Evolutionary conservation across 2,888 invertebrate genomes (phyloP).

Genomic region (Agrochola macilenta): DNA sequence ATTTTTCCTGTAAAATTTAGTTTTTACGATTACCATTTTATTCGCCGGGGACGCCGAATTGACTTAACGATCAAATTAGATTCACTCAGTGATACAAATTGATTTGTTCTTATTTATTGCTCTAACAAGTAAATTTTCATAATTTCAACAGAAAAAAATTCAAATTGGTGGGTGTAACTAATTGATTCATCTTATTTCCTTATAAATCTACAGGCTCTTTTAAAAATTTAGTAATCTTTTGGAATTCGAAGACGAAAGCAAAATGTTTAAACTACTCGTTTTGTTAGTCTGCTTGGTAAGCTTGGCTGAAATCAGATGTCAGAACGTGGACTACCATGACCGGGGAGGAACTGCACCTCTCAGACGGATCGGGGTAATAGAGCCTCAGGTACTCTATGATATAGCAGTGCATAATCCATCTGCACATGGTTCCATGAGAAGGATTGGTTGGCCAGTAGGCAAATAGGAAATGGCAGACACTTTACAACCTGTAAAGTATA

Average conservation of each 20-base stretch:
- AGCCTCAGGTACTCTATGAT: no score
- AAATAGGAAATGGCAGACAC: neutral
- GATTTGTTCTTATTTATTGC: neutral
- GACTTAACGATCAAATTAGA: neutral
- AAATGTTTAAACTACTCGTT: constrained; percentile 4
- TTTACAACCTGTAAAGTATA: neutral
- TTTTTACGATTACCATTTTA: no score
- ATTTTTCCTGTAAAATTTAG: no score
- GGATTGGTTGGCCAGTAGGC: no score
- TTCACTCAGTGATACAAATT: neutral
- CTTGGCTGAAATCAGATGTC: neutral
- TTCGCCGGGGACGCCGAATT: no score
- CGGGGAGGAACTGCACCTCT: neutral
- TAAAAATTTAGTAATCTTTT: neutral
- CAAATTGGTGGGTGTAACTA: neutral
- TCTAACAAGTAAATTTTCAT: neutral
- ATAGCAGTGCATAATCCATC: no score
- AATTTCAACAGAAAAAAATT: neutral
- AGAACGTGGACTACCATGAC: neutral
- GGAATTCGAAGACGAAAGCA: neutral
- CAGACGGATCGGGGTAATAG: neutral
- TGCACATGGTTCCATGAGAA: neutral
- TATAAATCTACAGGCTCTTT: neutral
- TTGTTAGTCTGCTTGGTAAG: neutral
- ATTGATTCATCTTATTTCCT: neutral